Evolutionary conservation across 2,888 invertebrate species (phyloP).

Genomic region (Tryphoninae sp.): DNA sequence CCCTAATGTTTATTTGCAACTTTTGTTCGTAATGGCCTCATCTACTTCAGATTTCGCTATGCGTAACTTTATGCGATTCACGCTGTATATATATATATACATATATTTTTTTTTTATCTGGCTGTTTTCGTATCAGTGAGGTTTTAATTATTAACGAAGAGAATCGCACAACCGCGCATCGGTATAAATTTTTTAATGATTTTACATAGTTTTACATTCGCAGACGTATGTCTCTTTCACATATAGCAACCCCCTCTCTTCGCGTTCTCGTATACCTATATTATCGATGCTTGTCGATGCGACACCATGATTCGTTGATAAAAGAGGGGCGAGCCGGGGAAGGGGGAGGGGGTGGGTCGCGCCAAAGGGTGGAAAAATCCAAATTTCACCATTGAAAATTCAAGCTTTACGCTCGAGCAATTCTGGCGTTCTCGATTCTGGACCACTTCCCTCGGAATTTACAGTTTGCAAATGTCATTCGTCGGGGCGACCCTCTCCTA

Average conservation of each 20-base stretch:
- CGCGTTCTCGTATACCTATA: neutral
- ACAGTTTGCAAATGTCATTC: slow-evolving; percentile 55
- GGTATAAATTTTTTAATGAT: neutral
- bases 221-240: neutral
- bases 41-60: no score
- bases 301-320: neutral
- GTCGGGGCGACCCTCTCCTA: neutral
- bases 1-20: no score
- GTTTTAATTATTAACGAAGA: neutral
- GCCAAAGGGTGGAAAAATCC: slow-evolving; percentile 17
- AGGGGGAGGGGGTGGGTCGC: neutral
- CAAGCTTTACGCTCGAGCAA: slow-evolving; percentile 51
- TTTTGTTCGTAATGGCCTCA: no score
- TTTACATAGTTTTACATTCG: neutral
- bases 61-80: no score
- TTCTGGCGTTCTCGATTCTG: slow-evolving; percentile 47
- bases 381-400: slow-evolving; percentile 48
- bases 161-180: neutral
- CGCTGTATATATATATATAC: no score
- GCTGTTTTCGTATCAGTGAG: no score
- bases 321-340: neutral
- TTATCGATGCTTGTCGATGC: slow-evolving; percentile 3
- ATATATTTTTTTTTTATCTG: no score
- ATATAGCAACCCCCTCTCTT: neutral
- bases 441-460: slow-evolving; percentile 54